Percentiles rank a stretch among this genome's conserved stretches.
phyloP scores from a whole-genome alignment of 2,888 invertebrate species.

The Zhuqinia jingwanae region DNA sequence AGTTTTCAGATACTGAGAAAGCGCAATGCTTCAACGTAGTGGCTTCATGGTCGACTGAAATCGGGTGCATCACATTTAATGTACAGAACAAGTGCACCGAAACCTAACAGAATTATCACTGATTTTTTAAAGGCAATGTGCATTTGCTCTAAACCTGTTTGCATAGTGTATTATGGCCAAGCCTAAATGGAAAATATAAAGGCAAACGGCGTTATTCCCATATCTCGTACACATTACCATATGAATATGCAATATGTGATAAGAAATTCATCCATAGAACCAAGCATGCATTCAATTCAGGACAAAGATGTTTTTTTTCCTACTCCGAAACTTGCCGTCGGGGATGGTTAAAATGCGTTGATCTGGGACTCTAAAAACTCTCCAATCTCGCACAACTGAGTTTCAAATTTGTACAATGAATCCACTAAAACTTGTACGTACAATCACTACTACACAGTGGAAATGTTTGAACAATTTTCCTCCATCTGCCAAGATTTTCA shows the following conservation, averaged over 20 bases:
- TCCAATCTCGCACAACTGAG: background rate
- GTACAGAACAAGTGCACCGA: no score
- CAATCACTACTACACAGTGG: background rate
- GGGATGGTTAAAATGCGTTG: background rate
- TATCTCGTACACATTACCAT: constrained; percentile 27
- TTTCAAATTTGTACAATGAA: constrained; percentile 23
- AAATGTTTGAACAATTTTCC: constrained; percentile 30
- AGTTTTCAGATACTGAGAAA: no score
- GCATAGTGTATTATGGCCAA: background rate
- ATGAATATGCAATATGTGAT: constrained; percentile 40
- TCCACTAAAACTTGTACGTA: background rate
- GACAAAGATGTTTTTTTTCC: constrained; percentile 7
- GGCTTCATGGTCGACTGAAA: constrained; percentile 33
- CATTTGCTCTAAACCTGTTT: no score
- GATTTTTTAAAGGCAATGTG: no score
- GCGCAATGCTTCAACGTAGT: no score
- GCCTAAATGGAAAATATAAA: background rate
- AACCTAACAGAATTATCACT: no score
- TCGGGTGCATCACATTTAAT: background rate
- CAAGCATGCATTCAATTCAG: constrained; percentile 36
- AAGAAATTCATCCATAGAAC: constrained; percentile 59
- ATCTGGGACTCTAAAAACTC: no score
- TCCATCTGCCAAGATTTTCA: constrained; percentile 62
- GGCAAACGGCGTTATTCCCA: constrained; percentile 42
- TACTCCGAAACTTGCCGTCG: background rate